Conservation (phyloP, 2,888 invertebrate genomes). For the Aromia moschata region DNA sequence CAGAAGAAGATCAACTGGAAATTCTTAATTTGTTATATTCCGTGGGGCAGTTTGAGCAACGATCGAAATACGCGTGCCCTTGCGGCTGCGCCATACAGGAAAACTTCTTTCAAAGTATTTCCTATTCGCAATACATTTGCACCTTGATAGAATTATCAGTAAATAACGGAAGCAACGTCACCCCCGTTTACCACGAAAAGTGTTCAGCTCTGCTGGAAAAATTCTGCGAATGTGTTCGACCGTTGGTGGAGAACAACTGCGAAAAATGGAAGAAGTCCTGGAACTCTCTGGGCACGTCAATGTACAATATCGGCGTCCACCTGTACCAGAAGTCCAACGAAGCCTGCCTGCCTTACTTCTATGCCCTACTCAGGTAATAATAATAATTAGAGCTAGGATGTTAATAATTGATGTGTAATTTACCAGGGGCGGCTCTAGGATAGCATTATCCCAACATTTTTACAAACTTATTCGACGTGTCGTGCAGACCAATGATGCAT, state of each 20-base stretch:
- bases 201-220: slow-evolving; percentile 27
- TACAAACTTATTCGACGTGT: no score
- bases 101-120: slow-evolving; percentile 20
- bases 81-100: slow-evolving; percentile 26
- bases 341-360: slow-evolving; percentile 25
- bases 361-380: slow-evolving; percentile 32
- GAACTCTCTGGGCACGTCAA: slow-evolving; percentile 31
- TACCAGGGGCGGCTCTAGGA: no score
- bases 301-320: slow-evolving; percentile 44
- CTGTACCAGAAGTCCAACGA: slow-evolving; percentile 29
- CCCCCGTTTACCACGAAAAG: slow-evolving; percentile 22
- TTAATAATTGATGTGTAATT: no score
- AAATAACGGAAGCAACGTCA: slow-evolving; percentile 8
- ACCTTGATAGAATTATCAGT: slow-evolving; percentile 25
- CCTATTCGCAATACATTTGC: slow-evolving; percentile 21
- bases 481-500: no score
- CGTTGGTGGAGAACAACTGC: slow-evolving; percentile 37
- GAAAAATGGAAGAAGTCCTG: slow-evolving; percentile 40
- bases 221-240: slow-evolving; percentile 36
- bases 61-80: slow-evolving; percentile 22
- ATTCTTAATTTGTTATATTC: slow-evolving; percentile 22
- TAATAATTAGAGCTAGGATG: slow-evolving; percentile 34
- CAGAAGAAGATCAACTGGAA: slow-evolving; percentile 22
- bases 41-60: background rate
- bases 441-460: no score